These are phyloP conservation scores for Palythoa caribaeorum DNA, from an alignment of 92 coral and sea anemone genomes.

Conservation along the genomic window DNA sequence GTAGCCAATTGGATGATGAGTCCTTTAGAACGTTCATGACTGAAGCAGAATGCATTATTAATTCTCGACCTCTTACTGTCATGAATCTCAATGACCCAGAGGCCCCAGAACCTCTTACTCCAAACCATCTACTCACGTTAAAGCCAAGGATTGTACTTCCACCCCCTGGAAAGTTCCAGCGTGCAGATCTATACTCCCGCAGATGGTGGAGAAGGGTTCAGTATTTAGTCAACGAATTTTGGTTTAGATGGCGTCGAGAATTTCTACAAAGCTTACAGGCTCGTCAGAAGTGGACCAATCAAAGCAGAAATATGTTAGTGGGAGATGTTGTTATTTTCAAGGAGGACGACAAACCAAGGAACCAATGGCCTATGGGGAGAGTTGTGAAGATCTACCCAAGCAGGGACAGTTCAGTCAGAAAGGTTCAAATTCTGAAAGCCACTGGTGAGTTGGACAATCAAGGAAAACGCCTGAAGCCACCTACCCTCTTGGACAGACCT, in stretches of 20 bases:
- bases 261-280: too few species aligned
- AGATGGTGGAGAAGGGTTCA: constrained; percentile 46
- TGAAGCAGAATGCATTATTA: constrained; percentile 49
- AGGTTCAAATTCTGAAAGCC: constrained; percentile 44
- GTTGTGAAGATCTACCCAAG: constrained; percentile 38
- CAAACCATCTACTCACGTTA: constrained; percentile 34
- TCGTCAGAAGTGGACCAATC: too few species aligned
- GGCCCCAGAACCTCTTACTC: constrained; percentile 52
- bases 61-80: constrained; percentile 51
- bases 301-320: too few species aligned
- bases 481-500: constrained; percentile 19
- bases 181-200: constrained; percentile 29
- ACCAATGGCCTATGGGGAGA: constrained; percentile 51
- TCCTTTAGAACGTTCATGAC: constrained; percentile 49
- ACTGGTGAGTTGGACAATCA: constrained; percentile 39
- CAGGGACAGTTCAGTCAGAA: constrained; percentile 37
- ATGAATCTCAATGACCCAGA: constrained; percentile 39
- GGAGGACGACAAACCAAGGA: constrained; percentile 48
- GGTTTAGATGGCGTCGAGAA: constrained; percentile 46
- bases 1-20: constrained; percentile 53
- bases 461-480: constrained; percentile 30
- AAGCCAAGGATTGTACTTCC: constrained; percentile 42
- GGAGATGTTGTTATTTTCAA: too few species aligned
- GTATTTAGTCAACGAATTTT: constrained; percentile 41
- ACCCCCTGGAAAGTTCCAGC: constrained; percentile 33